Base-by-base conservation (phyloP, 2,888 invertebrate species). In the Calameuta filiformis region DNA sequence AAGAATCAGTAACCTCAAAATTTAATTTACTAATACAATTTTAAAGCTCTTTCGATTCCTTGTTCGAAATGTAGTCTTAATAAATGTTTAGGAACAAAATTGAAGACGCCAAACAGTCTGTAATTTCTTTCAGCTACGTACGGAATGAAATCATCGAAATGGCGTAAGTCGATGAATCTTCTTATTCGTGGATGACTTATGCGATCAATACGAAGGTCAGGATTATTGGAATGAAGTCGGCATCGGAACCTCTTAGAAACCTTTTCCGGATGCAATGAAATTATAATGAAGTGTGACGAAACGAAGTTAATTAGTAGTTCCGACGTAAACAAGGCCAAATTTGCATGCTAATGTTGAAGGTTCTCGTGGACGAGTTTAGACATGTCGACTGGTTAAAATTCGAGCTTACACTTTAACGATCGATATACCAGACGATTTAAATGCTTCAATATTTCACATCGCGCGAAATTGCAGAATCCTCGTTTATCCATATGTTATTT, bases 121-220 rank as follows among this genome's bases (percentile, higher is more conserved):
- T 79, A 84, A 83, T 91, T 92, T 80, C 90, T 92, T 89, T 92
- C 92, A 93, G 93, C 89, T 91, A 91, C 85, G 92, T 93, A 82
- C 91, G 93, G 82, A 90, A 92, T 86, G 92, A 92, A 77, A 84
- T 93, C 77, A 86, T 92, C 78, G 89, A 91, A 85, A 88, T 91
- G 79, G 90, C 91, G 93, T 93, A 89, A 93, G 93, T 85, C 56
- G 56, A 56, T 56, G 23, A 56, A 56, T 56, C 56, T 56, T 56
- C 23, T 56, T 56, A 56, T 2, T 86, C 92, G 4, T 90, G 89
- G 74, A 85, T 91, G 0, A 87, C 90, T 80, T 92, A 93, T 79
- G 88, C 91, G 76, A 79, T 92, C 4, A 76, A 73, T 4, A 23
- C 40, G 77, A 35, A 69, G 23, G 40, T 73, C 30, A 71, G 76